These are phyloP conservation scores for Meloidogyne floridensis DNA, from an alignment of 1,140 invertebrate genomes.

Conservation along the genomic window DNA sequence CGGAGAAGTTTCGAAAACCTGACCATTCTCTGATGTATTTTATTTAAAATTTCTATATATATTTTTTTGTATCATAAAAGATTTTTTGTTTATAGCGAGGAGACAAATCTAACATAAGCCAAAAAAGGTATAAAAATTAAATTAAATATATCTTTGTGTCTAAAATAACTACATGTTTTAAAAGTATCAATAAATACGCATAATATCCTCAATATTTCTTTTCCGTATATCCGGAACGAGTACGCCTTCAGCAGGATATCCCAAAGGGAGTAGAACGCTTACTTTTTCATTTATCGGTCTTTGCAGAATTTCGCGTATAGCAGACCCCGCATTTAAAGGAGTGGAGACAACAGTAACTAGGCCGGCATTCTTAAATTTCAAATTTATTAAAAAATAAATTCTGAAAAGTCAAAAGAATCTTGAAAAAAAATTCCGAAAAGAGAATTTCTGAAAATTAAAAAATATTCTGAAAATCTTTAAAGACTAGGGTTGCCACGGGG, in stretches of 20 bases:
- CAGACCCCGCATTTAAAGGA: constrained; percentile 82
- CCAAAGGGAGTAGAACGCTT: constrained; percentile 77
- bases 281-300: constrained; percentile 78
- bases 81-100: too few species aligned
- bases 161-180: too few species aligned
- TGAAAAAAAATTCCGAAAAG: neutral
- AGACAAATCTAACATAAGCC: too few species aligned
- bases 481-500: too few species aligned
- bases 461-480: too few species aligned
- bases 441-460: too few species aligned
- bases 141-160: neutral
- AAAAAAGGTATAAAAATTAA: too few species aligned
- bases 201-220: constrained; percentile 77
- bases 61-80: too few species aligned
- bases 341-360: constrained; percentile 82
- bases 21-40: too few species aligned
- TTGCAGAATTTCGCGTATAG: constrained; percentile 74
- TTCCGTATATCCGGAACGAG: constrained; percentile 78
- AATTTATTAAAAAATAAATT: constrained; percentile 25
- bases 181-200: constrained; percentile 64
- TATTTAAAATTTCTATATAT: too few species aligned
- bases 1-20: too few species aligned
- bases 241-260: constrained; percentile 77
- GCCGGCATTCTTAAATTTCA: constrained; percentile 73
- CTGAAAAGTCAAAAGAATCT: neutral